phyloP scores from a whole-genome alignment of 2,888 invertebrate genomes.

The Lasius platythorax region DNA sequence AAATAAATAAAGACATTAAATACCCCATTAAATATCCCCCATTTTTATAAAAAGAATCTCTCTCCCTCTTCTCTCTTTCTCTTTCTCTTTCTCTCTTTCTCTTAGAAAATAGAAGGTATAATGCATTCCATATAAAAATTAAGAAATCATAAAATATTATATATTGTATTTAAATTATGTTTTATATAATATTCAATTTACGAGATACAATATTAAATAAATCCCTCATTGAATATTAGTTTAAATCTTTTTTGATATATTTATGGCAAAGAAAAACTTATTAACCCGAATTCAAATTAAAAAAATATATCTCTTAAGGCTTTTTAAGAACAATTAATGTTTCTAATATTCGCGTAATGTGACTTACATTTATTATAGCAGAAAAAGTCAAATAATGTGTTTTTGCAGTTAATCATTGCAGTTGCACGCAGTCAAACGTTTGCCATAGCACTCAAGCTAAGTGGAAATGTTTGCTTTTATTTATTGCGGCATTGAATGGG shows the following conservation, averaged over 20 bases:
- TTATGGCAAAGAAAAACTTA: background rate
- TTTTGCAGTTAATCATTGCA: background rate
- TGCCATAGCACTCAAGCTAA: slow-evolving; percentile 39
- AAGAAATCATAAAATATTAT: background rate
- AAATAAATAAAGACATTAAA: slow-evolving; percentile 1
- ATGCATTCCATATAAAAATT: background rate
- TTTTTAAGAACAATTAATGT: background rate
- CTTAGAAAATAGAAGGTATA: background rate
- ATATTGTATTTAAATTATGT: background rate
- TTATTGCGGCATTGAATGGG: slow-evolving; percentile 26
- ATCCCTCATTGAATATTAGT: background rate
- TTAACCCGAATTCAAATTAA: background rate
- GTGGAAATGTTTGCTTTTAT: slow-evolving; percentile 57
- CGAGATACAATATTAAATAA: background rate
- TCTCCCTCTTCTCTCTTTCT: background rate
- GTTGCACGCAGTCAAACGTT: slow-evolving; percentile 29
- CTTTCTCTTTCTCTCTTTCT: too few relatives aligned
- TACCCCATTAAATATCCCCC: background rate
- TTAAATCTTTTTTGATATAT: background rate
- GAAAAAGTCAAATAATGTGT: background rate
- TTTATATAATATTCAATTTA: background rate
- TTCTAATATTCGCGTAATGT: background rate
- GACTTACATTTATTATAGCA: background rate
- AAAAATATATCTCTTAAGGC: background rate
- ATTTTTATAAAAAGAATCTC: slow-evolving; percentile 3